Evolutionary conservation across 2,113 vertebrate species (phyloP), one percentile per base, ranked within the genome.

Genomic region (Pomatorhinus ruficollis): DNA sequence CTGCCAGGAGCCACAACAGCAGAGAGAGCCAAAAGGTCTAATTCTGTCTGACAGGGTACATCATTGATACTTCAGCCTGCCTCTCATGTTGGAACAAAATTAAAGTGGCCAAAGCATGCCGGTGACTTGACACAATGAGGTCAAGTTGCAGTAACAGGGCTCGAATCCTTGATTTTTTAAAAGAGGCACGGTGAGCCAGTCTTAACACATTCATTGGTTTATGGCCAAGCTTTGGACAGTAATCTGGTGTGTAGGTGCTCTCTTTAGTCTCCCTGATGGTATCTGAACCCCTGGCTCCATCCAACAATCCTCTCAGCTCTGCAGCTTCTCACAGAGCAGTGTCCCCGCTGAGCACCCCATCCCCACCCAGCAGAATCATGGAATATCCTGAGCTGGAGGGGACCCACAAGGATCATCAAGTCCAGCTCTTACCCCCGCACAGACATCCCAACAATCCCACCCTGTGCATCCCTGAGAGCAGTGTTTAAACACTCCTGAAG

Each of bases 121-220:
- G 85, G 91, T 30, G 50, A 94, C 66, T 97, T 94, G 97, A 96
- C 97, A 93, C 94, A 97, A 97, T 94, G 96, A 95, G 97, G 97
- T 86, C 96, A 82, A 91, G 60, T 82, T 9, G 20, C 90, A 52
- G 81, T 45, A 85, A 94, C 0, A 52, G 78, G 68, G 20, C 37
- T 87, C 15, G 15, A 95, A 79, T 90, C 78, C 47, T n/a, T 40
- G 12, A 49, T 76, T 76, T 59, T 66, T 65, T 21, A 31, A 70
- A 95, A 95, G 77, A 53, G 28, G 86, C 45, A 45, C 0, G 0
- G 60, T 70, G 42, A 90, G 45, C 59, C 64, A 40, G 66, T 8
- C 61, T 45, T 44, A 63, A 42, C 35, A 59, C 27, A 40, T 31
- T n/a, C 71, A 15, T 8, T 81, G 93, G 33, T 54, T 65, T 61